Base-by-base conservation (phyloP, 1,140 invertebrate species). In the Drosophila nigrodunni region DNA sequence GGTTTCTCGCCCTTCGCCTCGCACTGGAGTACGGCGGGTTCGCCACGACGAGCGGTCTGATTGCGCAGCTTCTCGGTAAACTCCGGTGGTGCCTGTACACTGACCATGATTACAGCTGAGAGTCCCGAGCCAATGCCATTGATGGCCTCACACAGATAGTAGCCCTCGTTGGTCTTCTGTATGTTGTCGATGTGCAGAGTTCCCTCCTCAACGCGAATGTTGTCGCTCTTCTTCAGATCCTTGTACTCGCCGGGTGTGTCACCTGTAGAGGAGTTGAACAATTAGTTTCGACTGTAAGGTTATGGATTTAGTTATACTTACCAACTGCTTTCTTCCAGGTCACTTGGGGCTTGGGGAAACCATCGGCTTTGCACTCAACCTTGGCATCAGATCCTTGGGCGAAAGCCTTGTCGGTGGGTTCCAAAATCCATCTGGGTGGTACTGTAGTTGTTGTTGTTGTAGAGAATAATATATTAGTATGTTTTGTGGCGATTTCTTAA, bases 1-100 rank as follows among this genome's bases (percentile, higher is more conserved):
- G 98, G 98, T 94, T 98, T 98, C 93, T 99, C 98, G 59, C 98
- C 98, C 88, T 97, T 97, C n/a, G 97, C 98, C 93, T 98, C 97
- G 92, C 98, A 99, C 91, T 98, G 97, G 59, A 99, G 92, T 21
- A 98, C 97, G 35, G 97, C 96, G 34, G 97, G 97, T 93, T 98
- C 97, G 15, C 97, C 97, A 66, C 96, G 95, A 68, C 97, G 95
- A 13, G 97, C 97, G 21, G 97, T 98, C 92, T 98, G 97, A 83
- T 98, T 97, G 54, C 96, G 94, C 80, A 97, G 94, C 94, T 98
- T 98, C 78, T 98, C 97, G 91, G 97, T 97, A 89, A 98, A 98
- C 93, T 98, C 97, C 15, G 97, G 97, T 69, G 98, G 98, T 78
- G 97, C 97, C 95, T 98, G 97, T 37, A 99, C 98, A 57, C 96